Percentiles rank a stretch among this genome's conserved stretches.
Conservation (phyloP, 2,888 invertebrate species). For the Phortica okadai region DNA sequence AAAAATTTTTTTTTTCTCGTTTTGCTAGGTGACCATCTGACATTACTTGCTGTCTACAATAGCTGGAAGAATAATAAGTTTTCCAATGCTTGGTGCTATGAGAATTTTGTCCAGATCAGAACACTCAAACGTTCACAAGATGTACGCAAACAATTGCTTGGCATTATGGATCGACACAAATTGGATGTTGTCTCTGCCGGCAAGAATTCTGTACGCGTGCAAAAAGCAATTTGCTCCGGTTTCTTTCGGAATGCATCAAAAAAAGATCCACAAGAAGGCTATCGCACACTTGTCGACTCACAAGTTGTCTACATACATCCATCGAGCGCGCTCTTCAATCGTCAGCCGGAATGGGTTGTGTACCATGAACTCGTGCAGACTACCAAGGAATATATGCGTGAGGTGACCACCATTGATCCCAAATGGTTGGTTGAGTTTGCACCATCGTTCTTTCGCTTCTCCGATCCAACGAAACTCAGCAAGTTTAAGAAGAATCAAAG, state of each 20-base stretch:
- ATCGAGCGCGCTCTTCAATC: constrained; percentile 96
- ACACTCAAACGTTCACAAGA: constrained; percentile 98
- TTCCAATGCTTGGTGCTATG: constrained; percentile 99
- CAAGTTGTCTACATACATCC: constrained; percentile 99
- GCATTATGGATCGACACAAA: constrained; percentile 98
- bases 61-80: constrained; percentile 99
- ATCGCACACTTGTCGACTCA: constrained; percentile 97
- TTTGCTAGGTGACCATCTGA: constrained; percentile 90
- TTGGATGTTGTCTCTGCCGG: constrained; percentile 97
- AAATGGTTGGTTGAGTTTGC: constrained; percentile 99
- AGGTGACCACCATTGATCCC: constrained; percentile 97
- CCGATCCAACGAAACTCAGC: constrained; percentile 98
- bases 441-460: constrained; percentile 99
- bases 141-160: constrained; percentile 96
- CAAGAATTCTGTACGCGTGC: constrained; percentile 95
- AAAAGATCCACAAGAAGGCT: constrained; percentile 99
- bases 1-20: neutral
- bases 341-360: constrained; percentile 99
- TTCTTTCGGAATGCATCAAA: constrained; percentile 99
- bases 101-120: constrained; percentile 98
- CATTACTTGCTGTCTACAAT: constrained; percentile 97
- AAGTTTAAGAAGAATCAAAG: constrained; percentile 99
- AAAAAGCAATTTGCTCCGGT: constrained; percentile 98
- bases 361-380: constrained; percentile 99
- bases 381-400: constrained; percentile 99